Evolutionary conservation across 2,888 invertebrate species (phyloP), one percentile per base, ranked within the genome.

Genomic region (Hemaris fuciformis): DNA sequence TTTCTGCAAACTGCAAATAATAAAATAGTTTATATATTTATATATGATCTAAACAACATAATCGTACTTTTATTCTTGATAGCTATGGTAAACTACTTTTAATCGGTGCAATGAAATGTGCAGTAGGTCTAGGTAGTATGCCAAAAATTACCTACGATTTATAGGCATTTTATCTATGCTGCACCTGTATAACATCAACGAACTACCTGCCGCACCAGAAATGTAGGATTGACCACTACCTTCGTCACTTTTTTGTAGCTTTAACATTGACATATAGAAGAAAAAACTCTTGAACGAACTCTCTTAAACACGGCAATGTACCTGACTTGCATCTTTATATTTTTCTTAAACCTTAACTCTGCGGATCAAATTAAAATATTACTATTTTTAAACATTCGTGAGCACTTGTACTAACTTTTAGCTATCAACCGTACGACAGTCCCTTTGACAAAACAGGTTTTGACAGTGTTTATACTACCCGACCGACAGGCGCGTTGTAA

Each of bases 1-100:
- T 95, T 96, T 76, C 96, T 89, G 66, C 93, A 93, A 67, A 94
- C 96, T 95, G 91, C 71, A 91, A 90, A 68, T 72, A 79, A 67
- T 70, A 23, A 67, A 48, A 48, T 5, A 57, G 59, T 25, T 25
- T 25, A n/a, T n/a, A n/a, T n/a, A n/a, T n/a, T n/a, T n/a, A n/a
- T n/a, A n/a, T n/a, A n/a, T n/a, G n/a, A n/a, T n/a, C n/a, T n/a
- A n/a, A n/a, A n/a, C n/a, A n/a, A n/a, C n/a, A n/a, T n/a, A n/a
- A n/a, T n/a, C n/a, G n/a, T n/a, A n/a, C n/a, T n/a, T n/a, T n/a
- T n/a, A n/a, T n/a, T n/a, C n/a, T n/a, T n/a, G n/a, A n/a, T n/a
- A n/a, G n/a, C n/a, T n/a, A n/a, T n/a, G n/a, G n/a, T n/a, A n/a
- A n/a, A n/a, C n/a, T n/a, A n/a, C n/a, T n/a, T n/a, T n/a, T n/a